A percentile compares a stretch with the other conserved stretches of the same genome.
phyloP scores from a whole-genome alignment of 2,797 vertebrate genomes.

The Emydoidea blandingii region DNA sequence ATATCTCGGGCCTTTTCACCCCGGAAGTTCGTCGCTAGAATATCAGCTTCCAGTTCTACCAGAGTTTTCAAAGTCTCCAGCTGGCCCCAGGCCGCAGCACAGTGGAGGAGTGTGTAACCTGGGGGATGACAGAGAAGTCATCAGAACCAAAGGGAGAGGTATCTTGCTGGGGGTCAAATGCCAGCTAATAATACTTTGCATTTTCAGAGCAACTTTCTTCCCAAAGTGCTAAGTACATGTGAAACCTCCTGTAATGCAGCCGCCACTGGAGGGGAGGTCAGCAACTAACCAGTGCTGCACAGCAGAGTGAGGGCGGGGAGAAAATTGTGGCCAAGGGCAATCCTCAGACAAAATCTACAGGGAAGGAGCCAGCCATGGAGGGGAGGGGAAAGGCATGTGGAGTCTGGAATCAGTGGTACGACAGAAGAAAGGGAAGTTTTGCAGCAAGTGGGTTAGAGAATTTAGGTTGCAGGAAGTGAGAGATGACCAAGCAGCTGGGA shows the following conservation, averaged over 20 bases:
- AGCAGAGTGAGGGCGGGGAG: not conserved
- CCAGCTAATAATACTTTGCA: not conserved
- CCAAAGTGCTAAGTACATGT: not conserved
- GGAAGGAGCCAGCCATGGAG: not conserved
- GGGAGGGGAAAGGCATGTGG: not conserved
- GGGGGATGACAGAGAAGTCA: not conserved
- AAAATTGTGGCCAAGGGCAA: not conserved
- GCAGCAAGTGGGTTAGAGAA: not conserved
- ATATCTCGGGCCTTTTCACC: slow-evolving; percentile 82
- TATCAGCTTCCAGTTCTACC: slow-evolving; percentile 82
- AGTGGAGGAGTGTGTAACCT: slow-evolving; percentile 87
- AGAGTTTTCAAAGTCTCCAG: slow-evolving; percentile 83
- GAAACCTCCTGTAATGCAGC: not conserved
- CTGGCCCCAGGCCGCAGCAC: slow-evolving; percentile 86
- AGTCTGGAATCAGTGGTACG: not conserved
- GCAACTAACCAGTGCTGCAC: not conserved
- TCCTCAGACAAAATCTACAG: not conserved
- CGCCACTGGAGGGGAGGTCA: not conserved
- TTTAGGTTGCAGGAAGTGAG: not conserved
- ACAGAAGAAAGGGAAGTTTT: not conserved
- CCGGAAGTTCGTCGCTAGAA: slow-evolving; percentile 78
- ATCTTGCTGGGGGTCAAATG: not conserved
- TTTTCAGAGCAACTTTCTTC: not conserved
- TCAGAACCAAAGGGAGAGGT: not conserved
- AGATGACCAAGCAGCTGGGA: not conserved